These are phyloP conservation scores for Coccyzus lansbergi DNA, from an alignment of 2,797 vertebrate species.

Conservation along the genomic window DNA sequence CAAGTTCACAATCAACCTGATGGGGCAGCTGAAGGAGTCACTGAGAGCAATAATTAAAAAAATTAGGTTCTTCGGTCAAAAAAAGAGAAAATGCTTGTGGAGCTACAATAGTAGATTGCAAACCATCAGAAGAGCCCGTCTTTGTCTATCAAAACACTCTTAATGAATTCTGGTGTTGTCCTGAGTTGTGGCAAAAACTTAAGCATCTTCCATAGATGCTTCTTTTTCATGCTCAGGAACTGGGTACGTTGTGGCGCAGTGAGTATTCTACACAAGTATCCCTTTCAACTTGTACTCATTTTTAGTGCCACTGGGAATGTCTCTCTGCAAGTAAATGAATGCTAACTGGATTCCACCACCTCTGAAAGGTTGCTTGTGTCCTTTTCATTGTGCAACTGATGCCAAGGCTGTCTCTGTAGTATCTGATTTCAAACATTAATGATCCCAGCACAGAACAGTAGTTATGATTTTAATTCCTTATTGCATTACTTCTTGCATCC, in stretches of 20 bases:
- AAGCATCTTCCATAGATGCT: neutral
- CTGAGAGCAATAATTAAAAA: neutral
- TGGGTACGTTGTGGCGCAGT: neutral
- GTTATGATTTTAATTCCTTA: neutral
- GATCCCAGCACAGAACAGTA: neutral
- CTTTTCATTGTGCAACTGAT: neutral
- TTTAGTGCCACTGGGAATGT: neutral
- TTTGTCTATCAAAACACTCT: neutral
- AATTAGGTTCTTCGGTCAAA: neutral
- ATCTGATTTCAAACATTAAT: neutral
- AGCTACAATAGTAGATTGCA: neutral
- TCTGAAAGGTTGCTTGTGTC: neutral
- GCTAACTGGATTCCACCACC: neutral
- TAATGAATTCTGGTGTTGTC: neutral
- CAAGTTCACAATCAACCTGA: neutral
- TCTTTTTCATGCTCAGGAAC: neutral
- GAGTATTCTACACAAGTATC: neutral
- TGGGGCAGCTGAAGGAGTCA: neutral
- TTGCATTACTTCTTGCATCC: neutral
- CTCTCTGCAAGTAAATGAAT: neutral
- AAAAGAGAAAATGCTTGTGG: neutral
- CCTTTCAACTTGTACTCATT: neutral
- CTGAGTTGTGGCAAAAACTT: neutral
- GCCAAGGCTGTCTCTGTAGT: neutral
- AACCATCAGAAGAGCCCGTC: neutral